Conservation (phyloP, 2,888 invertebrate species). For the Ethmia dodecea region DNA sequence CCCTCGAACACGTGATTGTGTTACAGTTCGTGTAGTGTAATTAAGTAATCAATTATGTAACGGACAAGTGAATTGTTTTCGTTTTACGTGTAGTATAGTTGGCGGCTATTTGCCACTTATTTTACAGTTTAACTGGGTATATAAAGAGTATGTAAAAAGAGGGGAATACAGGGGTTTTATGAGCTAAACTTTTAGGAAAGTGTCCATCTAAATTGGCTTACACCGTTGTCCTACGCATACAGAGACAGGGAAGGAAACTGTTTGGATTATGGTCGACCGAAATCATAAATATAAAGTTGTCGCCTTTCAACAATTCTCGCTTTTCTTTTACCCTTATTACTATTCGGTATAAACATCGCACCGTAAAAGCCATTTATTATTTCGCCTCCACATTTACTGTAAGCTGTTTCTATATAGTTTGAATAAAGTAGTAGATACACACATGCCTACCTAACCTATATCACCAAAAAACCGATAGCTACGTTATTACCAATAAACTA, state of each 20-base stretch:
- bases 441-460: too few relatives aligned
- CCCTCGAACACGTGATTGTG: slow-evolving; percentile 13
- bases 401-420: too few relatives aligned
- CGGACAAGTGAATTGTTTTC: slow-evolving; percentile 25
- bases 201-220: slow-evolving; percentile 10
- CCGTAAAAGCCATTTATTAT: too few relatives aligned
- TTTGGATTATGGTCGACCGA: slow-evolving; percentile 3
- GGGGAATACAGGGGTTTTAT: slow-evolving; percentile 2
- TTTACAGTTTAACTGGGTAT: background rate
- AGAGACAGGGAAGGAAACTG: slow-evolving; percentile 10
- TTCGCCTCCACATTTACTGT: too few relatives aligned
- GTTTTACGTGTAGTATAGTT: background rate
- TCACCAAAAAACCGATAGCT: too few relatives aligned
- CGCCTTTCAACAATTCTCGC: background rate
- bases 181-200: slow-evolving; percentile 11
- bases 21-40: slow-evolving; percentile 35
- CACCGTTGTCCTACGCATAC: slow-evolving; percentile 9
- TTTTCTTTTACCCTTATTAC: too few relatives aligned
- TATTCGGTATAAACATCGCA: too few relatives aligned
- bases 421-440: too few relatives aligned
- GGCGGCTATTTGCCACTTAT: background rate
- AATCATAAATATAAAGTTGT: slow-evolving; percentile 29
- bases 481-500: too few relatives aligned
- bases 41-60: slow-evolving; percentile 53
- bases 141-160: slow-evolving; percentile 3